Conservation (phyloP, 2,797 vertebrate genomes). For the Channallabes apus region DNA sequence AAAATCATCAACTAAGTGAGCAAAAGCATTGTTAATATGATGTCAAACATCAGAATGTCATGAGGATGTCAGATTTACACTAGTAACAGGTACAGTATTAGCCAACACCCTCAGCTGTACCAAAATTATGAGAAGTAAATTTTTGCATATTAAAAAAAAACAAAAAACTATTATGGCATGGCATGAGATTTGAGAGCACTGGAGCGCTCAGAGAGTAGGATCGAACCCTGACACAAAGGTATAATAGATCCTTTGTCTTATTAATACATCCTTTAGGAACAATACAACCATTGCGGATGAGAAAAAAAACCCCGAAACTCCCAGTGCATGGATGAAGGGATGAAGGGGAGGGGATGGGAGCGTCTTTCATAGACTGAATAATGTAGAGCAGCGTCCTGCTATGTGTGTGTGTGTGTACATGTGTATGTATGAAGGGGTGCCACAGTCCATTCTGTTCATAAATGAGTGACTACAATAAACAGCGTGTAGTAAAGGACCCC, state of each 20-base stretch:
- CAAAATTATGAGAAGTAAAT: neutral
- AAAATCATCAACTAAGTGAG: neutral
- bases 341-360: conserved; percentile 41
- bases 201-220: neutral
- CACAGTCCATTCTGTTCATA: conserved; percentile 44
- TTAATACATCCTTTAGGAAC: conserved; percentile 76
- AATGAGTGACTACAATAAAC: conserved; percentile 50
- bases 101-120: neutral
- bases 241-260: conserved; percentile 79
- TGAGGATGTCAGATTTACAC: neutral
- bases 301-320: conserved; percentile 64
- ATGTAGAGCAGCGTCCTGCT: conserved; percentile 29
- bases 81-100: neutral
- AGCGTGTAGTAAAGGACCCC: conserved; percentile 50
- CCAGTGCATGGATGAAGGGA: conserved; percentile 37
- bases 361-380: conserved; percentile 60
- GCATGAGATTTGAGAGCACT: neutral
- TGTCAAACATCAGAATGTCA: neutral
- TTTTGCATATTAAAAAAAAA: neutral
- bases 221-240: conserved; percentile 51
- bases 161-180: neutral
- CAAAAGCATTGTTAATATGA: too few species aligned
- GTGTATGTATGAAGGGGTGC: neutral
- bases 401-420: conserved; percentile 20
- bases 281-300: conserved; percentile 75